Percentiles rank a stretch among this genome's conserved stretches.
Evolutionary conservation across 1,140 invertebrate genomes (phyloP).

Genomic region (Anastatus disparis): DNA sequence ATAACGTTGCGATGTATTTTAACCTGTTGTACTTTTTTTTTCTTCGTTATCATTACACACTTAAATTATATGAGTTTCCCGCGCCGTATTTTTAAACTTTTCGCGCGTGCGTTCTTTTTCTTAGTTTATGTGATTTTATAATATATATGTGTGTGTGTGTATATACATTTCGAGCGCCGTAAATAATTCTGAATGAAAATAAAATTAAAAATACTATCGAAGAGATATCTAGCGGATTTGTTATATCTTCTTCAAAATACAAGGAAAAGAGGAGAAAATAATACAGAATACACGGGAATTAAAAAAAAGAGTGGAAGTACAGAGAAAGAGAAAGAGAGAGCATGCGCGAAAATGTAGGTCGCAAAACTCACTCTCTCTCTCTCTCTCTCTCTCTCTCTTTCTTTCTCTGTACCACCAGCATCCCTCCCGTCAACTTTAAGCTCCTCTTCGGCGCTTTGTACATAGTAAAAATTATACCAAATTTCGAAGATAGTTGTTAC

Average conservation of each 20-base stretch:
- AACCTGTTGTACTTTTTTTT: neutral
- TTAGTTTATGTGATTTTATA: no score
- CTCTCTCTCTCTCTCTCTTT: neutral
- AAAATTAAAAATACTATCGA: no score
- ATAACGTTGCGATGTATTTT: no score
- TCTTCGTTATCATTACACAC: neutral
- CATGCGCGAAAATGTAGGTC: constrained; percentile 53
- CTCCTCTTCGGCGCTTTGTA: constrained; percentile 23
- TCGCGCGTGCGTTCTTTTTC: no score
- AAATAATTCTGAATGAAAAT: neutral
- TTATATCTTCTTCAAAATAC: no score
- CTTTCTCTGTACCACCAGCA: neutral
- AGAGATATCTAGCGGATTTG: no score
- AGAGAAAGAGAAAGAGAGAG: neutral
- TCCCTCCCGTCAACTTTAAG: neutral
- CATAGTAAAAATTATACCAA: constrained; percentile 53
- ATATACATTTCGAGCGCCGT: neutral
- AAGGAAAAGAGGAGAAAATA: neutral
- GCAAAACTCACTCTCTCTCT: constrained; percentile 7
- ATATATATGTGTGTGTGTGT: neutral
- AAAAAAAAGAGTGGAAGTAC: constrained; percentile 14
- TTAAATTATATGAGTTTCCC: neutral
- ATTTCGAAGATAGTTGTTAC: constrained; percentile 42
- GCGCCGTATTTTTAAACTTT: no score
- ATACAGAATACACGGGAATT: constrained; percentile 24